Conservation (phyloP, 2,888 invertebrate species). For the Rapana venosa region DNA sequence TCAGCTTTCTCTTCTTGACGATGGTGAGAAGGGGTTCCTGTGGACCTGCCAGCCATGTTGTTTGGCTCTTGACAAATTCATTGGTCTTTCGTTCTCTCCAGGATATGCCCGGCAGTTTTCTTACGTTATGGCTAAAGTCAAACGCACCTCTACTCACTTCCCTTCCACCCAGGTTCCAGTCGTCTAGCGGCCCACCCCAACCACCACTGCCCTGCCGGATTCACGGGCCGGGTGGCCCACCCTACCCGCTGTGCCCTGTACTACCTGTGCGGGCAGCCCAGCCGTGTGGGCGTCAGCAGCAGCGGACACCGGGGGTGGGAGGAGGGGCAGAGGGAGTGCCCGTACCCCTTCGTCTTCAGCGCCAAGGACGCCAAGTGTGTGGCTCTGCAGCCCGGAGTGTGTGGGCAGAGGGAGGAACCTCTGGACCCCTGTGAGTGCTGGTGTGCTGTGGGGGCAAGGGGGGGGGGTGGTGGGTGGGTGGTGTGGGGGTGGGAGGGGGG, state of each 20-base stretch:
- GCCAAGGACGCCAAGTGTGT: slow-evolving; percentile 43
- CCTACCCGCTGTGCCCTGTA: slow-evolving; percentile 49
- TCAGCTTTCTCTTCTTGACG: too few species aligned
- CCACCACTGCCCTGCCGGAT: background rate
- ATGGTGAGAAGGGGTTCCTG: too few species aligned
- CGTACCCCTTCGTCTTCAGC: slow-evolving; percentile 46
- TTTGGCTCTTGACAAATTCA: too few species aligned
- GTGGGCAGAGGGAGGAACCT: slow-evolving; percentile 55
- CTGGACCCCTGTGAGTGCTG: slow-evolving; percentile 60
- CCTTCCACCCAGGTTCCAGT: background rate
- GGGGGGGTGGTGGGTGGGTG: background rate
- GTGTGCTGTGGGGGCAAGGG: background rate
- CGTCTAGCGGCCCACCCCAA: background rate
- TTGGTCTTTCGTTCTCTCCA: too few species aligned
- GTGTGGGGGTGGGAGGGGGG: too few species aligned
- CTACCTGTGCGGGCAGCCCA: slow-evolving; percentile 46
- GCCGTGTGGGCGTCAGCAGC: background rate
- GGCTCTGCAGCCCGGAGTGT: slow-evolving; percentile 49
- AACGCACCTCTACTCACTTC: too few species aligned
- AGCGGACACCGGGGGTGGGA: slow-evolving; percentile 15
- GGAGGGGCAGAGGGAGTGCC: slow-evolving; percentile 45
- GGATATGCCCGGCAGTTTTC: too few species aligned
- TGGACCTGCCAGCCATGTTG: too few species aligned
- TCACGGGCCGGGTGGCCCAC: slow-evolving; percentile 19
- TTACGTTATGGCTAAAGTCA: too few species aligned